These are phyloP conservation scores for Pedetes capensis DNA, from an alignment of 2,113 vertebrate species.

Conservation along the genomic window DNA sequence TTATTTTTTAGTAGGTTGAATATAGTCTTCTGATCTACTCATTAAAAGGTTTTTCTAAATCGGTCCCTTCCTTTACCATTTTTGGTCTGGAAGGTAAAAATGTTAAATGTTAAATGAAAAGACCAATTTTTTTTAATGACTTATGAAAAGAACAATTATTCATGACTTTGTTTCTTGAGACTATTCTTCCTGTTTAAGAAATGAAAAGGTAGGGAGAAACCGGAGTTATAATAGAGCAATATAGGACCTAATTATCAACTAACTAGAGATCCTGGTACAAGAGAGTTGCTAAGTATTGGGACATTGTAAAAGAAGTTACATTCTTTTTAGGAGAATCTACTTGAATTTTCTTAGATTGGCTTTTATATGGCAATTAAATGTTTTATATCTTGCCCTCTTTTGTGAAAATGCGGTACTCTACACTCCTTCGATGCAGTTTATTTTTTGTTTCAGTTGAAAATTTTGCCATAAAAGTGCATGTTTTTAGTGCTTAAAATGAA, in stretches of 20 bases:
- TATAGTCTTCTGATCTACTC: background rate
- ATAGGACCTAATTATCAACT: background rate
- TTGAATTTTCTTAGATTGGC: background rate
- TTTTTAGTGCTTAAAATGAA: background rate
- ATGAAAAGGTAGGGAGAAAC: background rate
- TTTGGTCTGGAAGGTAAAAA: background rate
- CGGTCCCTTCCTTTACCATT: background rate
- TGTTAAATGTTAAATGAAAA: background rate
- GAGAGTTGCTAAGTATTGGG: background rate
- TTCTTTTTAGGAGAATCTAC: background rate
- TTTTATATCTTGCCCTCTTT: background rate
- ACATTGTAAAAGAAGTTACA: background rate
- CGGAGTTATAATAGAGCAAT: background rate
- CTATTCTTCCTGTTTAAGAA: background rate
- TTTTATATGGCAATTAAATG: background rate
- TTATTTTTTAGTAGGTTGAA: background rate
- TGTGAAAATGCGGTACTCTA: background rate
- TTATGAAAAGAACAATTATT: background rate
- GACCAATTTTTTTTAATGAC: background rate
- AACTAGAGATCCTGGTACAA: background rate
- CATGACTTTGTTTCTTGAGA: background rate
- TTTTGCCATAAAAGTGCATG: background rate
- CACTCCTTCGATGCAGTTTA: background rate
- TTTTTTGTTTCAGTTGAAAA: background rate
- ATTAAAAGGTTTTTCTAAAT: background rate